These are phyloP conservation scores for Conomelus anceps DNA, from an alignment of 2,888 invertebrate species.

Conservation along the genomic window DNA sequence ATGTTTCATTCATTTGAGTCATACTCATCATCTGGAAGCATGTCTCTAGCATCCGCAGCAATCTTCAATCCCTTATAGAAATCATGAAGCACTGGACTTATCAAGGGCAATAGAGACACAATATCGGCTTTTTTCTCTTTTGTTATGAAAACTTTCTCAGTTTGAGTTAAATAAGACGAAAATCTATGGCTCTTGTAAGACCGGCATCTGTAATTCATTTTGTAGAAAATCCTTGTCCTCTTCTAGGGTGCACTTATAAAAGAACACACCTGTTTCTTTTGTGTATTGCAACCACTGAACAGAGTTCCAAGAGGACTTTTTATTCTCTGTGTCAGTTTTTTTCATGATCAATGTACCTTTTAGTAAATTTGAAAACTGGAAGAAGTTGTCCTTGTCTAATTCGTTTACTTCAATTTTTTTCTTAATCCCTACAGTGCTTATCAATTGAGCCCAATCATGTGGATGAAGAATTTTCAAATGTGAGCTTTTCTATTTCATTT, in stretches of 20 bases:
- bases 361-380: background rate
- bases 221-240: background rate
- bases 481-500: conserved; percentile 26
- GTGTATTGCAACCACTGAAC: background rate
- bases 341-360: background rate
- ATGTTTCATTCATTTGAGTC: background rate
- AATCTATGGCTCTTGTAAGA: background rate
- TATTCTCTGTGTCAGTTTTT: background rate
- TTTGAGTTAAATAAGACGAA: background rate
- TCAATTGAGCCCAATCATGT: conserved; percentile 3
- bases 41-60: background rate
- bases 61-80: background rate
- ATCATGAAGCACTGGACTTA: background rate
- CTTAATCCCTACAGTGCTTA: background rate
- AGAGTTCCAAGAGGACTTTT: background rate
- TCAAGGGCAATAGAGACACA: background rate
- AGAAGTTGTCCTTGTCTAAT: background rate
- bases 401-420: background rate
- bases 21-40: background rate
- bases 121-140: background rate
- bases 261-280: background rate
- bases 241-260: background rate
- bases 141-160: background rate
- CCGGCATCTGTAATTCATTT: background rate
- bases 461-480: conserved; percentile 3